Percentiles rank a stretch among this genome's conserved stretches.
Evolutionary conservation across 2,113 vertebrate species (phyloP).

Genomic region (Romanogobio albipinnatus): DNA sequence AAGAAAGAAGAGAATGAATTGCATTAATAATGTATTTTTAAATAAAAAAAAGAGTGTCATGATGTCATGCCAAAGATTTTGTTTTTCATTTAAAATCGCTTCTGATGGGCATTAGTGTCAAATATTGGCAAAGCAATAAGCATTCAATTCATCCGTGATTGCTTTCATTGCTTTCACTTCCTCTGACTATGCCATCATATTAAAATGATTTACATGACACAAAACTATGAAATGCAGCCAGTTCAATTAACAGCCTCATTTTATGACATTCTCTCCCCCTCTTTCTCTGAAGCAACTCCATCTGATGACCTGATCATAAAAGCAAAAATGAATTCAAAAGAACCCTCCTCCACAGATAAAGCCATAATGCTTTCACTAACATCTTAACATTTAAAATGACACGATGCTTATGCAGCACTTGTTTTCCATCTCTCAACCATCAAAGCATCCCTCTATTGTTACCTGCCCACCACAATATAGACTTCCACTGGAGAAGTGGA

Average conservation of each 20-base stretch:
- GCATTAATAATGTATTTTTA: background rate
- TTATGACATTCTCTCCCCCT: constrained; percentile 12
- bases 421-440: constrained; percentile 45
- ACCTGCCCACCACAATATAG: constrained; percentile 19
- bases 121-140: constrained; percentile 23
- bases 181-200: background rate
- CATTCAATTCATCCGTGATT: background rate
- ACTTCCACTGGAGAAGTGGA: constrained; percentile 1
- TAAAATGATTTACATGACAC: constrained; percentile 19
- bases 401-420: constrained; percentile 14
- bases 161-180: constrained; percentile 20
- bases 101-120: background rate
- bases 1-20: background rate
- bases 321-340: constrained; percentile 38
- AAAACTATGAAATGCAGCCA: constrained; percentile 18
- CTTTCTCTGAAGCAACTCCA: constrained; percentile 10
- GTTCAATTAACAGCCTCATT: constrained; percentile 37
- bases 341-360: constrained; percentile 37
- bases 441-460: constrained; percentile 43
- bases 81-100: background rate
- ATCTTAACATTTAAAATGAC: constrained; percentile 51
- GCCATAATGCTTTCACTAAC: constrained; percentile 49
- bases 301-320: constrained; percentile 46
- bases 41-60: background rate
- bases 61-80: background rate